Evolutionary conservation across 2,797 vertebrate species (phyloP), one percentile per base, ranked within the genome.

Genomic region (Luscinia megarhynchos): DNA sequence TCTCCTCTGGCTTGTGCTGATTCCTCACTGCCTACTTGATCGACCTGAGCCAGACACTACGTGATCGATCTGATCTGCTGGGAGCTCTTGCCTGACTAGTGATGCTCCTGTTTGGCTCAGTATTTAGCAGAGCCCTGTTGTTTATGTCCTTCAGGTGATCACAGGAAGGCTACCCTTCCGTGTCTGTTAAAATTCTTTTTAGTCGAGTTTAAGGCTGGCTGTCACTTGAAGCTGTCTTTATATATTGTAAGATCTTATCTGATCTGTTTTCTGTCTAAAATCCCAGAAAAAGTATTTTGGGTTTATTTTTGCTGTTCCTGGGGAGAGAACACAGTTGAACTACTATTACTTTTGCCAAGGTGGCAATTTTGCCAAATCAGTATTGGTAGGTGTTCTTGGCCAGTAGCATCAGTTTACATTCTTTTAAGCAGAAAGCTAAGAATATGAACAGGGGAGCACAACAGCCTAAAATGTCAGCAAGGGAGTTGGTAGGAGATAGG

Each of bases 141-240:
- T 18, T 69, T 62, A 3, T 2, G 3, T 70, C 26, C 5, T 16
- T 63, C 7, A 8, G 19, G 20, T 72, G 48, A 19, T 29, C 3
- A 2, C 5, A 30, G 53, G 53, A 38, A 32, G 16, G 6, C 8
- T 22, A 4, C 5, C 3, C 7, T 70, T 26, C 18, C 0, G 0
- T 3, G 4, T 34, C 46, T 45, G 10, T 45, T 70, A 50, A 50
- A 6, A 5, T 62, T 62, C 12, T 24, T 77, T 50, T 15, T 8
- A 43, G 27, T 26, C 30, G 58, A 38, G 7, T 13, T 10, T 64
- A 50, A 64, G 7, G 2, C n/a, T 66, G n/a, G 16, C 12, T 69
- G 48, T 64, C 7, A 9, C 11, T 46, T 74, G 40, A 46, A 86
- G 27, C 22, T 53, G 8, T 30, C 1, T 0, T 51, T 54, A 7